Percentiles rank a stretch among this genome's conserved stretches.
These are phyloP conservation scores for Sphaeramia orbicularis DNA, from an alignment of 2,797 vertebrate species.

Conservation along the genomic window DNA sequence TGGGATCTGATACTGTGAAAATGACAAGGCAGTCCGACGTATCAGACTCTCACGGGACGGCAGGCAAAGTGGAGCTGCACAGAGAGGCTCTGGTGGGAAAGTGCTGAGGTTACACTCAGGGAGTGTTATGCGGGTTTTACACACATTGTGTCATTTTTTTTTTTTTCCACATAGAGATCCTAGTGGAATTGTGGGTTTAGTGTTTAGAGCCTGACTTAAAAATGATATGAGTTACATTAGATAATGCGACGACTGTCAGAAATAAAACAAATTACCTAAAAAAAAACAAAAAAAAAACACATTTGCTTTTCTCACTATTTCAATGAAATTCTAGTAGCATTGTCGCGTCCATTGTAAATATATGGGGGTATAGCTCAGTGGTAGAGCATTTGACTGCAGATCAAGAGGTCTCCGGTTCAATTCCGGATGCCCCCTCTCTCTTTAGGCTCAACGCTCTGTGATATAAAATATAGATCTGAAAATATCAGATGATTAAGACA, in stretches of 20 bases:
- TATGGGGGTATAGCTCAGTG: slow-evolving; percentile 57
- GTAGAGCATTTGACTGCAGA: slow-evolving; percentile 62
- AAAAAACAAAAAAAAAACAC: not conserved
- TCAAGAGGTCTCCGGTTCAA: slow-evolving; percentile 65
- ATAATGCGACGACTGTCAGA: not conserved
- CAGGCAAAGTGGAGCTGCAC: slow-evolving; percentile 52
- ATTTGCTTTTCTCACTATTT: not conserved
- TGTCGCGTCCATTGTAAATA: not conserved
- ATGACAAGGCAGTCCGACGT: slow-evolving; percentile 68
- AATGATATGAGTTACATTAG: not conserved
- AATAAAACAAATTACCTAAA: not conserved
- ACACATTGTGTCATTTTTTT: slow-evolving; percentile 50
- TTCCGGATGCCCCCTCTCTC: slow-evolving; percentile 54
- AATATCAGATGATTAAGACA: too few species aligned
- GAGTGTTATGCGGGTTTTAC: slow-evolving; percentile 54
- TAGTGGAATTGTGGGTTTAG: slow-evolving; percentile 11
- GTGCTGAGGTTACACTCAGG: slow-evolving; percentile 59
- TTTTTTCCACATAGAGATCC: slow-evolving; percentile 3
- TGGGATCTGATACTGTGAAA: slow-evolving; percentile 69
- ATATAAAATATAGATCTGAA: too few species aligned
- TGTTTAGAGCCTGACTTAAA: slow-evolving; percentile 8
- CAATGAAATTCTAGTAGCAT: not conserved
- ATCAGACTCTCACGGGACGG: slow-evolving; percentile 73
- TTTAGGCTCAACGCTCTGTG: too few species aligned
- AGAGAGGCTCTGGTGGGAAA: slow-evolving; percentile 69